Evolutionary conservation across 2,113 vertebrate genomes (phyloP), one percentile per base, ranked within the genome.

Genomic region (Zingel zingel): DNA sequence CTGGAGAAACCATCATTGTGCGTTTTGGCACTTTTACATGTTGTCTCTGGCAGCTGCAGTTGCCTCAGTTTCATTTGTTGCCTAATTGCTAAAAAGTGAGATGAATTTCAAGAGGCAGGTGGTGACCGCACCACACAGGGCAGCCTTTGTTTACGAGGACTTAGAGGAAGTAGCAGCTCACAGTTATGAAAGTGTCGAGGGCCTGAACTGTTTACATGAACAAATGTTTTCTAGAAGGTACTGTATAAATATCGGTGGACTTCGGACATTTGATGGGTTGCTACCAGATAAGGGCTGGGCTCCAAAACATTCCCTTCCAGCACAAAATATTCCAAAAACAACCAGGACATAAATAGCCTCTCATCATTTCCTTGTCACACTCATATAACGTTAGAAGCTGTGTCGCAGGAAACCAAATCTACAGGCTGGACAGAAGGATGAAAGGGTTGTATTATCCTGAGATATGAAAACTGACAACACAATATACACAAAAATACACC

Each of bases 61-160:
- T 43, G 61, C 58, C 39, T 33, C 59, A 9, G 2, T 36, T 76
- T 65, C 50, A 76, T 61, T 10, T 13, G 66, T 47, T 48, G 56
- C 69, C 64, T 70, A 74, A 56, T 56, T 86, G 23, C 7, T 16
- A 3, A 73, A 61, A 58, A 87, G 53, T 59, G 59, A 69, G 71
- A 78, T 63, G 85, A 71, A 89, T 79, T 48, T 89, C 62, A 86
- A 86, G 83, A 77, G 71, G 85, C 85, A 88, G 89, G 87, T 86
- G 87, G 73, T 47, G 77, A 79, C 47, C 12, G 61, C 47, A 12
- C 33, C 25, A 27, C 76, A 78, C 2, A 79, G 76, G 43, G n/a
- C 19, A 19, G 75, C n/a, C 81, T 85, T 78, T 87, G 82, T 85
- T 69, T 66, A 23, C 1, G 54, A 53, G 66, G 19, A 10, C 33